These are phyloP conservation scores for Macquaria australasica DNA, from an alignment of 2,113 vertebrate species.

Conservation along the genomic window DNA sequence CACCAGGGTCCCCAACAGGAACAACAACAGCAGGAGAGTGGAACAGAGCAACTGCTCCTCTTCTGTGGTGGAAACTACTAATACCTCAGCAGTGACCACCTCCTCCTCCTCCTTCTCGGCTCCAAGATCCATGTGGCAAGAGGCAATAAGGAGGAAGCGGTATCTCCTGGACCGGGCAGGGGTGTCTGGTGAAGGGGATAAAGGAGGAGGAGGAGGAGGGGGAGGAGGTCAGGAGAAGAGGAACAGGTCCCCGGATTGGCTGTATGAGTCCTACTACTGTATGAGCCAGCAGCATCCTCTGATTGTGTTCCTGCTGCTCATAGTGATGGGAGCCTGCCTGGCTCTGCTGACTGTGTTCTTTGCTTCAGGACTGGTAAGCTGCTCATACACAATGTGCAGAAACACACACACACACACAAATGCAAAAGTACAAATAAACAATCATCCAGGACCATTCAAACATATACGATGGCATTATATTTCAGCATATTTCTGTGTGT, in stretches of 20 bases:
- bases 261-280: slow-evolving; percentile 97
- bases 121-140: slow-evolving; percentile 88
- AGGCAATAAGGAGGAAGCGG: slow-evolving; percentile 90
- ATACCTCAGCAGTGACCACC: slow-evolving; percentile 62
- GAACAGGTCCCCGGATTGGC: slow-evolving; percentile 92
- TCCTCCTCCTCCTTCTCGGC: slow-evolving; percentile 62
- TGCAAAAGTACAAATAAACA: slow-evolving; percentile 5
- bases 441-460: neutral
- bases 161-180: slow-evolving; percentile 75
- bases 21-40: slow-evolving; percentile 64
- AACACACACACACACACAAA: slow-evolving; percentile 2
- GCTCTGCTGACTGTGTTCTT: slow-evolving; percentile 97
- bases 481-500: neutral
- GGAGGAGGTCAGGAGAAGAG: slow-evolving; percentile 78
- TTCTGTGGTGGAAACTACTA: slow-evolving; percentile 71
- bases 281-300: slow-evolving; percentile 99
- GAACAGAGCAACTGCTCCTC: slow-evolving; percentile 67
- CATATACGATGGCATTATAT: neutral
- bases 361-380: slow-evolving; percentile 96
- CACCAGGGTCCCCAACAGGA: slow-evolving; percentile 63
- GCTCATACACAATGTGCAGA: slow-evolving; percentile 47
- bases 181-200: slow-evolving; percentile 65
- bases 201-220: slow-evolving; percentile 75
- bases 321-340: slow-evolving; percentile 97
- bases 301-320: slow-evolving; percentile 96